These are phyloP conservation scores for Heliconius eleuchia DNA, from an alignment of 1,140 invertebrate genomes.

Conservation along the genomic window DNA sequence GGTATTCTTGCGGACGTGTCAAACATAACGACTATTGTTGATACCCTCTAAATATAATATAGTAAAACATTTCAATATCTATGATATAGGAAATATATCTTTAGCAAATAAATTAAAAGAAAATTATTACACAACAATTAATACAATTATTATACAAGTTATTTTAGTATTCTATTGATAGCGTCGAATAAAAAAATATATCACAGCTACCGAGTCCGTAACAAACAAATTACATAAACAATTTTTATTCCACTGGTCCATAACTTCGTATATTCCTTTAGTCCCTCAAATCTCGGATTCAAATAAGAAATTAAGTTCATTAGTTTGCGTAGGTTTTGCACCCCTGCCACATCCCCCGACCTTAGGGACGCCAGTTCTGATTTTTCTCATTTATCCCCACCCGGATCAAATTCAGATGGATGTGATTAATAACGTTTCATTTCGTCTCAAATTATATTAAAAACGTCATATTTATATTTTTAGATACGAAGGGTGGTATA, in stretches of 20 bases:
- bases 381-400: slow-evolving; percentile 49
- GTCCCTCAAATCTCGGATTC: slow-evolving; percentile 31
- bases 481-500: background rate
- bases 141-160: no score
- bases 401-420: slow-evolving; percentile 41
- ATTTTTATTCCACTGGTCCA: background rate
- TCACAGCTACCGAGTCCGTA: background rate
- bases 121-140: no score
- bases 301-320: slow-evolving; percentile 41
- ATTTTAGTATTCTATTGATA: background rate
- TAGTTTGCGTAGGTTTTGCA: slow-evolving; percentile 33
- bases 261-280: slow-evolving; percentile 11
- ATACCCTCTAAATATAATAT: background rate
- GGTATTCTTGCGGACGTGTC: slow-evolving; percentile 24
- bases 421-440: slow-evolving; percentile 44
- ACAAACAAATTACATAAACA: background rate
- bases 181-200: background rate
- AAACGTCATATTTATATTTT: slow-evolving; percentile 8
- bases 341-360: slow-evolving; percentile 21
- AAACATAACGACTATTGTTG: slow-evolving; percentile 18
- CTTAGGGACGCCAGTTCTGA: slow-evolving; percentile 37
- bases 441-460: slow-evolving; percentile 41
- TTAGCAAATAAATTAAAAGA: background rate
- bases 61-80: background rate
- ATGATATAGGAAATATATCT: background rate